Conservation (phyloP, 2,888 invertebrate genomes). For the Maniola hyperantus region DNA sequence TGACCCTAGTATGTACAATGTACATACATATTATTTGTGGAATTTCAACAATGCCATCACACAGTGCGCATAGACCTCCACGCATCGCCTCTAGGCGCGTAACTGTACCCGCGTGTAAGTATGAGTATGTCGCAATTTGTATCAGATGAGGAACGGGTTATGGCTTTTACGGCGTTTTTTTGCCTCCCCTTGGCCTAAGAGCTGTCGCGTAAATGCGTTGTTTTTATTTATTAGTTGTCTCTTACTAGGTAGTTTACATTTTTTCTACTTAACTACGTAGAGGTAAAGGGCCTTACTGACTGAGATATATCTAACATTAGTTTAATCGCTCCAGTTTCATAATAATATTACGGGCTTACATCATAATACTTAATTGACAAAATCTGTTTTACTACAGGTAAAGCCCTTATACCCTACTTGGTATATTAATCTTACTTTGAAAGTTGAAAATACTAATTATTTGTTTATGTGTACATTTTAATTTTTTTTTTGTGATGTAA, state of each 20-base stretch:
- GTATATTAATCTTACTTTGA: too few relatives aligned
- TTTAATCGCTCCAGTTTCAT: neutral
- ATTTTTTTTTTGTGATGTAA: too few relatives aligned
- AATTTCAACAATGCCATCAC: neutral
- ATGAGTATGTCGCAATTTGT: conserved; percentile 35
- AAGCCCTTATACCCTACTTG: too few relatives aligned
- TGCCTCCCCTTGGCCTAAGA: conserved; percentile 23
- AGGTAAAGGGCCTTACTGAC: neutral
- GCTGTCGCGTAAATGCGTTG: conserved; percentile 13
- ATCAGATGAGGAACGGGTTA: conserved; percentile 36
- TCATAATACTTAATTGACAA: too few relatives aligned
- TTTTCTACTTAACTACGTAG: neutral
- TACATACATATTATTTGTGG: neutral
- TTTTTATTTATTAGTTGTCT: conserved; percentile 14
- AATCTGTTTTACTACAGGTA: too few relatives aligned
- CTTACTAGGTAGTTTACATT: neutral
- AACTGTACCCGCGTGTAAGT: conserved; percentile 26
- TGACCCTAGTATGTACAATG: too few relatives aligned
- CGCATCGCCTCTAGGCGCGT: conserved; percentile 29
- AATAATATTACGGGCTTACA: too few relatives aligned
- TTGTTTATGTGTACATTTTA: too few relatives aligned
- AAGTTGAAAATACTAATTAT: too few relatives aligned
- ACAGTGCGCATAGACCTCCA: conserved; percentile 29
- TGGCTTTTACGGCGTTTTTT: conserved; percentile 26
- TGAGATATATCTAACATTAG: neutral